Evolutionary conservation across 2,797 vertebrate species (phyloP).

Genomic region (Tragelaphus eurycerus): DNA sequence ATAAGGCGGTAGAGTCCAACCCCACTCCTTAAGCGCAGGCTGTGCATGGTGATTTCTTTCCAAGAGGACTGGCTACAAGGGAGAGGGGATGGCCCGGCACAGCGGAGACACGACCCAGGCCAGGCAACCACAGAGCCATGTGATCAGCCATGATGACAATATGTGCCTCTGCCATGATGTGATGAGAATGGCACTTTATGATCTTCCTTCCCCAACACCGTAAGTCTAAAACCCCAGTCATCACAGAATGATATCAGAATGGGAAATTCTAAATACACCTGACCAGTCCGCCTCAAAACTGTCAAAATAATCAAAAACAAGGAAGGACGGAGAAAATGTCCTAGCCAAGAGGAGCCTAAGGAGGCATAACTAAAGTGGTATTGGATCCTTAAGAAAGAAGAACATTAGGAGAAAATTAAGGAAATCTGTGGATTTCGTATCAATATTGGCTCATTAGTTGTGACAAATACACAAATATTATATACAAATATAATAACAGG

Average conservation of each 20-base stretch:
- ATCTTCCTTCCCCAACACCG: background rate
- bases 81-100: background rate
- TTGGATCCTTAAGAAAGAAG: background rate
- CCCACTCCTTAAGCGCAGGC: background rate
- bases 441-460: background rate
- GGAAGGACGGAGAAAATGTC: background rate
- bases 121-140: background rate
- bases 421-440: background rate
- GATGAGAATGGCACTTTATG: background rate
- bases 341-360: background rate
- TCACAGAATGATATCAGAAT: background rate
- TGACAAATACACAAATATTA: background rate
- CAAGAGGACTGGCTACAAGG: background rate
- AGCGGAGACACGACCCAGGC: background rate
- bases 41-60: background rate
- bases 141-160: background rate
- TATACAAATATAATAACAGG: background rate
- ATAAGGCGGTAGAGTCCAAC: background rate
- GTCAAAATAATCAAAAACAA: constrained; percentile 4
- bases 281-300: background rate
- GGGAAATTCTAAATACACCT: background rate
- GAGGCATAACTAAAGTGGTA: background rate
- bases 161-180: background rate
- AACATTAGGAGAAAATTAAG: background rate
- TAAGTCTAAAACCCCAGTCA: background rate